Conservation (phyloP, 2,888 invertebrate genomes). For the Apodemia mormo region DNA sequence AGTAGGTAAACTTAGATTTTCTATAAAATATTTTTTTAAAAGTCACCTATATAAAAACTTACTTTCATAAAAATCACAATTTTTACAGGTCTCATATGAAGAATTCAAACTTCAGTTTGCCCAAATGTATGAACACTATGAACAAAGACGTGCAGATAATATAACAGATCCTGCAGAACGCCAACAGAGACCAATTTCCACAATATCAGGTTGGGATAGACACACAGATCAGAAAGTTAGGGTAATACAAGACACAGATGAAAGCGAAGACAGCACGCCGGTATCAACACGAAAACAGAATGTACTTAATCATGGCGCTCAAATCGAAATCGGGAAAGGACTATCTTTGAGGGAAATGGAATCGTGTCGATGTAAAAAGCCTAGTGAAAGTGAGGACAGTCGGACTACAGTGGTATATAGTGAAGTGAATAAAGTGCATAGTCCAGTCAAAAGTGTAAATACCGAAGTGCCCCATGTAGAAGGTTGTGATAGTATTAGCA, state of each 20-base stretch:
- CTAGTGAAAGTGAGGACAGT: slow-evolving; percentile 45
- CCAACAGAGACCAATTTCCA: slow-evolving; percentile 96
- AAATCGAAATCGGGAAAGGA: slow-evolving; percentile 73
- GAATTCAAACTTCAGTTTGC: slow-evolving; percentile 98
- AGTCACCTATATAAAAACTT: background rate
- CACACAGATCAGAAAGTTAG: slow-evolving; percentile 53
- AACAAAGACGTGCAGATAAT: slow-evolving; percentile 95
- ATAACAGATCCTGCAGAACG: slow-evolving; percentile 97
- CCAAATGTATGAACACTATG: slow-evolving; percentile 98
- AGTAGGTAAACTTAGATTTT: too few relatives aligned
- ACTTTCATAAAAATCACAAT: background rate
- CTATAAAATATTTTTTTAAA: too few relatives aligned
- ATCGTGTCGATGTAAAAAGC: slow-evolving; percentile 59
- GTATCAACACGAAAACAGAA: slow-evolving; percentile 50
- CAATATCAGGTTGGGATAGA: slow-evolving; percentile 97
- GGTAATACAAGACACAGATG: slow-evolving; percentile 46
- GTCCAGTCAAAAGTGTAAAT: slow-evolving; percentile 64
- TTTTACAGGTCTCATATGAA: slow-evolving; percentile 94
- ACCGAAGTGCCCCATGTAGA: slow-evolving; percentile 53
- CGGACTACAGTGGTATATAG: slow-evolving; percentile 80
- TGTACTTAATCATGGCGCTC: slow-evolving; percentile 69
- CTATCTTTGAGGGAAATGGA: slow-evolving; percentile 70
- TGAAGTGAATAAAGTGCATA: slow-evolving; percentile 84
- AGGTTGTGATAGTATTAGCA: slow-evolving; percentile 66
- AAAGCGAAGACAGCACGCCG: slow-evolving; percentile 48